phyloP scores from a whole-genome alignment of 2,888 invertebrate species.

The Argyra leucocephala region DNA sequence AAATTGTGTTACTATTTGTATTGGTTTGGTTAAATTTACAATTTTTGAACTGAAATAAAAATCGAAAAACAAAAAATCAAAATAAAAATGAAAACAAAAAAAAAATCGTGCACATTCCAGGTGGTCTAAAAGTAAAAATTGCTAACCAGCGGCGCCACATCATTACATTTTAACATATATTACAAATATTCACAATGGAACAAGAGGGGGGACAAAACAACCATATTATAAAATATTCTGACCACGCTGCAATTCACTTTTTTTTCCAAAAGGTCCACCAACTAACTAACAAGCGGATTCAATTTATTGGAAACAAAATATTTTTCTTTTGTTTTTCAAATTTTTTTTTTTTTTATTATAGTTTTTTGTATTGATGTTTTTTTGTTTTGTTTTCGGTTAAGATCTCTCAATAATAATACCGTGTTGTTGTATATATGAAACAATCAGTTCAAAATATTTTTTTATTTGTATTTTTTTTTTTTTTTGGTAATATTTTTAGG shows the following conservation, averaged over 20 bases:
- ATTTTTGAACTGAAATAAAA: neutral
- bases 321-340: no score
- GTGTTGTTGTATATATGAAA: neutral
- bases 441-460: neutral
- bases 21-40: no score
- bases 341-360: no score
- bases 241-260: neutral
- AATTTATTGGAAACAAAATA: conserved; percentile 5
- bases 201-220: neutral
- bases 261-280: neutral
- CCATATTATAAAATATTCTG: conserved; percentile 6
- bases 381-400: neutral
- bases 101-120: conserved; percentile 11
- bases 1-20: no score
- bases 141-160: conserved; percentile 7
- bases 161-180: conserved; percentile 8
- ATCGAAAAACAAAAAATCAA: neutral
- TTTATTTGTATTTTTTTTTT: no score
- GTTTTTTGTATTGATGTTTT: neutral
- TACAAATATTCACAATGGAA: neutral
- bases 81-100: neutral
- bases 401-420: conserved; percentile 1
- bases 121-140: conserved; percentile 8
- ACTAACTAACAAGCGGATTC: neutral
- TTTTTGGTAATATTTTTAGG: no score